Evolutionary conservation across 1,140 invertebrate genomes (phyloP).

Genomic region (Drosophila virilis): DNA sequence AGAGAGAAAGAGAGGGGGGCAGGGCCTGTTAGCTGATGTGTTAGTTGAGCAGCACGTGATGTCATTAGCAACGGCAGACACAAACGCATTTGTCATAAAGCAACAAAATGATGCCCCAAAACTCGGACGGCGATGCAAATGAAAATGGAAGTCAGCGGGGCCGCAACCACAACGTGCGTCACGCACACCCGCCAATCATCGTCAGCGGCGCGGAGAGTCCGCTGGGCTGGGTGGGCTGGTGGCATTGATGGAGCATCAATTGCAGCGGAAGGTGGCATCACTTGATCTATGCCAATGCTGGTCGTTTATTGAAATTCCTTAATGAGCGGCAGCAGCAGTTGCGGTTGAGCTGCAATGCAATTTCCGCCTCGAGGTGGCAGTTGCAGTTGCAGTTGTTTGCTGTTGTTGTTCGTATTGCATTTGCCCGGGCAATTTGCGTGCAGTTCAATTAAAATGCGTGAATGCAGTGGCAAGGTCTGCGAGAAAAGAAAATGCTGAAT

Average conservation of each 20-base stretch:
- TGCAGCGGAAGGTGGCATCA: conserved; percentile 17
- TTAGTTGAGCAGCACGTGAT: conserved; percentile 67
- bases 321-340: conserved; percentile 62
- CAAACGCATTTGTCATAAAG: conserved; percentile 76
- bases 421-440: conserved; percentile 58
- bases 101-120: conserved; percentile 68
- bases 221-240: neutral
- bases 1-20: too few species aligned
- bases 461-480: neutral
- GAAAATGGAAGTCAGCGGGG: conserved; percentile 37
- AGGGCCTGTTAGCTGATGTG: neutral
- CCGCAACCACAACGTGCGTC: conserved; percentile 69
- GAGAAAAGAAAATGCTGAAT: conserved; percentile 15
- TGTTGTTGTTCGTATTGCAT: conserved; percentile 16
- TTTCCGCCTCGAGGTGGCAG: conserved; percentile 54
- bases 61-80: conserved; percentile 66
- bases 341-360: conserved; percentile 63
- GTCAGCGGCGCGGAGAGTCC: conserved; percentile 40
- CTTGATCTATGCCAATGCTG: conserved; percentile 67
- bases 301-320: conserved; percentile 79
- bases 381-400: conserved; percentile 17
- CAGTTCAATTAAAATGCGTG: conserved; percentile 64
- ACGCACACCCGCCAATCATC: conserved; percentile 75
- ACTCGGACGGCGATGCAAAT: conserved; percentile 5
- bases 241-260: conserved; percentile 8